Percentiles rank a stretch among this genome's conserved stretches.
These are phyloP conservation scores for Ondatra zibethicus DNA, from an alignment of 2,113 vertebrate genomes.

Conservation along the genomic window DNA sequence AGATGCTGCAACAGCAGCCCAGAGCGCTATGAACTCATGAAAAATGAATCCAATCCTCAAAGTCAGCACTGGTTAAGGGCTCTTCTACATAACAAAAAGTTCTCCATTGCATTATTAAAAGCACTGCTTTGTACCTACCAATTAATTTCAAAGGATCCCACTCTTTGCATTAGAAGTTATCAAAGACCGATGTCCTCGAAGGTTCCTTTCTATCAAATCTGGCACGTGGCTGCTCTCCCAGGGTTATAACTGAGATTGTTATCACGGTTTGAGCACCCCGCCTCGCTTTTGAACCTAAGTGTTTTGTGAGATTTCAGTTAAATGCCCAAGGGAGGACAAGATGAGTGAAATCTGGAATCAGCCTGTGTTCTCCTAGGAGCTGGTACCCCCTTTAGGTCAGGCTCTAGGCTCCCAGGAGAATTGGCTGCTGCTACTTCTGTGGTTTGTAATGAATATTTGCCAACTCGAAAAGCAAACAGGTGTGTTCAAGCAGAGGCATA, in stretches of 20 bases:
- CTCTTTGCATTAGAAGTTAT: constrained; percentile 67
- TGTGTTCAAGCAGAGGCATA: neutral
- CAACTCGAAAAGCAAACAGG: neutral
- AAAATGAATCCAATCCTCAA: constrained; percentile 84
- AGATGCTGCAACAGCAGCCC: constrained; percentile 71
- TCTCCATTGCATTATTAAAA: constrained; percentile 82
- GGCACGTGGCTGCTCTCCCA: constrained; percentile 35
- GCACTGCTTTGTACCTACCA: constrained; percentile 74
- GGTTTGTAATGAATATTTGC: neutral
- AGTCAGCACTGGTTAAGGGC: constrained; percentile 75
- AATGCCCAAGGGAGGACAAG: constrained; percentile 57
- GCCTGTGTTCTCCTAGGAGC: neutral
- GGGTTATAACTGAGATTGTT: constrained; percentile 45
- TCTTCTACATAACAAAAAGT: constrained; percentile 84
- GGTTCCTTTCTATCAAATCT: constrained; percentile 45
- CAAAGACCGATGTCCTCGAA: constrained; percentile 79
- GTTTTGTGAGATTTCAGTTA: constrained; percentile 39
- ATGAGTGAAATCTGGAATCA: neutral
- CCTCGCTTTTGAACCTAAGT: constrained; percentile 64
- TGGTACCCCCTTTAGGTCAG: neutral
- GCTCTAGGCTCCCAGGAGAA: neutral
- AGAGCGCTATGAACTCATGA: constrained; percentile 80
- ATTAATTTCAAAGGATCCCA: constrained; percentile 81
- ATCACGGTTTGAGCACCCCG: constrained; percentile 8
- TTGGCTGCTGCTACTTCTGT: neutral